These are phyloP conservation scores for Loriculus beryllinus DNA, from an alignment of 2,797 vertebrate species.

Conservation along the genomic window DNA sequence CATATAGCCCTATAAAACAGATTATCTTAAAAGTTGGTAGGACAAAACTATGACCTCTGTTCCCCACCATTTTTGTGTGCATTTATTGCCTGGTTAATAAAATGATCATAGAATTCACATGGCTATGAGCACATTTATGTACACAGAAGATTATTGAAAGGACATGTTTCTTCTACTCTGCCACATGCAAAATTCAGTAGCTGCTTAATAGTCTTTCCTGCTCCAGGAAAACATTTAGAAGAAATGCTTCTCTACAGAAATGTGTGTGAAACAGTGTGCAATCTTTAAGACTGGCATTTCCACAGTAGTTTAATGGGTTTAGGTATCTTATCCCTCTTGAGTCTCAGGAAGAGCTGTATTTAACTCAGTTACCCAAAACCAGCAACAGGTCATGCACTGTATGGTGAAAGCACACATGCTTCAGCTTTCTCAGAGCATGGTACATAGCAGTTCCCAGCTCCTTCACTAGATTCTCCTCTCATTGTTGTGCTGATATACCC, in stretches of 20 bases:
- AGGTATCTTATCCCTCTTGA: background rate
- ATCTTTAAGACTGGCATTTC: background rate
- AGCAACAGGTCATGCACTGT: background rate
- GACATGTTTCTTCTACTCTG: background rate
- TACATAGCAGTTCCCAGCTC: background rate
- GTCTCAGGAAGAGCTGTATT: background rate
- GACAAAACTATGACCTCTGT: background rate
- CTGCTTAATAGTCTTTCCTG: background rate
- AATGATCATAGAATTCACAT: background rate
- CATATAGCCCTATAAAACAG: background rate
- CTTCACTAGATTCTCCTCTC: background rate
- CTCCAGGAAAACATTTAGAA: background rate
- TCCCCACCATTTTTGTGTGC: background rate
- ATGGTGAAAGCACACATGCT: rapidly evolving
- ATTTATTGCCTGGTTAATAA: background rate
- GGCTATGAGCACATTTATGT: background rate
- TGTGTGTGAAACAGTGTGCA: background rate
- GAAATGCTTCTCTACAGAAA: background rate
- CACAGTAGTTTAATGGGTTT: background rate
- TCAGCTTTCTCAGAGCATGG: background rate
- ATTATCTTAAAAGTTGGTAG: background rate
- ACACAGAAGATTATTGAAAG: background rate
- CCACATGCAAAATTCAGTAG: background rate
- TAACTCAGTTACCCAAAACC: background rate
- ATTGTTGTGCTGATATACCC: rapidly evolving